Percentiles rank a stretch among this genome's conserved stretches.
Evolutionary conservation across 2,113 vertebrate genomes (phyloP).

Genomic region (Hippoglossus stenolepis): DNA sequence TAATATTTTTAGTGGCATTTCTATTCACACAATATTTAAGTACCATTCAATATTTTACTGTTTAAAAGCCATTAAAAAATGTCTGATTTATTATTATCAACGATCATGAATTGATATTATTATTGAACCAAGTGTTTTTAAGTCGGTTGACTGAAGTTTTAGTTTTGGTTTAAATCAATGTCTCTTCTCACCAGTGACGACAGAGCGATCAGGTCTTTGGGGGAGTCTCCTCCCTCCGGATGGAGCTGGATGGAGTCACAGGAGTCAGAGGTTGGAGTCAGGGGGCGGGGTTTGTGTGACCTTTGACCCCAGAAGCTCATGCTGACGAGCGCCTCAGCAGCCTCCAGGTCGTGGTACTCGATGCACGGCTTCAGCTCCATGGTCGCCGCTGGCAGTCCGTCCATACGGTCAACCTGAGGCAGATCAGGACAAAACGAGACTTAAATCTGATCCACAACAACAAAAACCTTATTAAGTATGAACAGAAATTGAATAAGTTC

Average conservation of each 20-base stretch:
- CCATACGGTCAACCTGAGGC: slow-evolving; percentile 85
- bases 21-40: too few relatives aligned
- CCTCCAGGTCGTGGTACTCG: slow-evolving; percentile 94
- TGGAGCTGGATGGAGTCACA: slow-evolving; percentile 88
- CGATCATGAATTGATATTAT: too few relatives aligned
- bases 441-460: not conserved
- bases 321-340: slow-evolving; percentile 94
- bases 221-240: slow-evolving; percentile 74
- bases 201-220: slow-evolving; percentile 89
- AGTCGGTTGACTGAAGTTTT: too few relatives aligned
- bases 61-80: too few relatives aligned
- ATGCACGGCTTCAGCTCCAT: slow-evolving; percentile 86
- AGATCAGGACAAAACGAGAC: not conserved
- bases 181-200: slow-evolving; percentile 89
- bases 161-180: too few relatives aligned
- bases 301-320: slow-evolving; percentile 98
- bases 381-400: slow-evolving; percentile 83
- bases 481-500: too few relatives aligned
- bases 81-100: too few relatives aligned
- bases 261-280: slow-evolving; percentile 95
- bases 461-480: not conserved
- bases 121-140: too few relatives aligned
- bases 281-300: slow-evolving; percentile 87
- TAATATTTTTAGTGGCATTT: too few relatives aligned
- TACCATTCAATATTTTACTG: too few relatives aligned